Percentiles rank a stretch among this genome's conserved stretches.
Evolutionary conservation across 1,140 invertebrate genomes (phyloP).

Genomic region (Papilio machaon): DNA sequence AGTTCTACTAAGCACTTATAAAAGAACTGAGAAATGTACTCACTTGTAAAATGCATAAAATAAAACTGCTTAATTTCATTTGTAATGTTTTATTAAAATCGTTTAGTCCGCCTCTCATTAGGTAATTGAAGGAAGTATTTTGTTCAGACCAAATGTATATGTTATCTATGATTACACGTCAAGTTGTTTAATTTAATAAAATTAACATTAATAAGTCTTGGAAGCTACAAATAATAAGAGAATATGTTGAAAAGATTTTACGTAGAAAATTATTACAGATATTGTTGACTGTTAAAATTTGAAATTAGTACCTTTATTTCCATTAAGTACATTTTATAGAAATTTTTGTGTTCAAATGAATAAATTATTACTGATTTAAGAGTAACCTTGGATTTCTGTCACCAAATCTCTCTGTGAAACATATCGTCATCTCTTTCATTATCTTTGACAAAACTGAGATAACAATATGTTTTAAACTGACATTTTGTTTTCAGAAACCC

Average conservation of each 20-base stretch:
- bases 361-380: too few species aligned
- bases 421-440: too few species aligned
- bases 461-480: too few species aligned
- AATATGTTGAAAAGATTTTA: not conserved
- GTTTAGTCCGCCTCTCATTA: slow-evolving; percentile 14
- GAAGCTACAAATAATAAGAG: slow-evolving; percentile 11
- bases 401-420: too few species aligned
- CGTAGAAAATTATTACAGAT: too few species aligned
- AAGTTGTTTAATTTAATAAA: slow-evolving; percentile 1
- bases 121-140: slow-evolving; percentile 24
- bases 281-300: not conserved
- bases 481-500: too few species aligned
- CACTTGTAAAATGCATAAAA: not conserved
- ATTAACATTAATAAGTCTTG: slow-evolving; percentile 33
- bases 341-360: too few species aligned
- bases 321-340: too few species aligned
- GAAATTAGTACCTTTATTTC: too few species aligned
- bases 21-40: not conserved
- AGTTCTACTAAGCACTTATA: not conserved
- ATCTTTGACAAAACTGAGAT: too few species aligned
- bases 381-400: too few species aligned
- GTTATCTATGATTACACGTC: slow-evolving; percentile 33
- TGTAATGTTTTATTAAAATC: slow-evolving; percentile 29
- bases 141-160: not conserved
- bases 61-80: slow-evolving; percentile 4